Evolutionary conservation across 1,140 invertebrate genomes (phyloP), one percentile per base, ranked within the genome.

Genomic region (Orussus abietinus): DNA sequence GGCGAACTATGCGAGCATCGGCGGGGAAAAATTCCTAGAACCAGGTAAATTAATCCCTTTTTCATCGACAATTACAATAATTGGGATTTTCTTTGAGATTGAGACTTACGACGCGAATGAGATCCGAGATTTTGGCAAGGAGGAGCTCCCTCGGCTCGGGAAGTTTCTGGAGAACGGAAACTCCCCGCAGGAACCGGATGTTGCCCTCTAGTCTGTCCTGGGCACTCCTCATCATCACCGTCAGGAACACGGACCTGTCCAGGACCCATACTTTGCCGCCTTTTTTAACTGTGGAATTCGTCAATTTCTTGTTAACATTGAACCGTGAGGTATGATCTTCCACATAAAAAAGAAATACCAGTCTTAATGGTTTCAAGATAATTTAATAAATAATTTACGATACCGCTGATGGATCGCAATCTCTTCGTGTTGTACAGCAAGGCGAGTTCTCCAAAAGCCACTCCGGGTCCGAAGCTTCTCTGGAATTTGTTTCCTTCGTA

Each of bases 401-500:
- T 74, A 84, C 82, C 89, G 77, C 79, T 78, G 39, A 94, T 86
- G 4, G 89, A 86, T 14, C 91, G 89, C 30, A 90, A 86, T 56
- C 92, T 72, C 51, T 89, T 92, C 18, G 90, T 92, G 73, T 93
- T 95, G 69, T 96, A 96, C 4, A 97, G 73, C 54, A 95, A 86
- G 2, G 93, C 92, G 18, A 97, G 73, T 75, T 96, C 93, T 14
- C 93, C 93, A 68, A 97, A 97, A 1, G 90, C 92, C 48, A 89
- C 85, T 10, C 88, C 90, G 0, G 86, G 80, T 1, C 85, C 83
- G 62, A 97, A 90, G 40, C 75, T 83, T 31, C 85, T 85, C 21
- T 92, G 79, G 9, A 84, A 77, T 14, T 76, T 66, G 46, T 84
- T 81, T 20, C 83, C 80, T 47, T 83, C 81, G 59, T 93, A 92